Base-by-base conservation (phyloP, 2,113 vertebrate genomes). In the Ia io region DNA sequence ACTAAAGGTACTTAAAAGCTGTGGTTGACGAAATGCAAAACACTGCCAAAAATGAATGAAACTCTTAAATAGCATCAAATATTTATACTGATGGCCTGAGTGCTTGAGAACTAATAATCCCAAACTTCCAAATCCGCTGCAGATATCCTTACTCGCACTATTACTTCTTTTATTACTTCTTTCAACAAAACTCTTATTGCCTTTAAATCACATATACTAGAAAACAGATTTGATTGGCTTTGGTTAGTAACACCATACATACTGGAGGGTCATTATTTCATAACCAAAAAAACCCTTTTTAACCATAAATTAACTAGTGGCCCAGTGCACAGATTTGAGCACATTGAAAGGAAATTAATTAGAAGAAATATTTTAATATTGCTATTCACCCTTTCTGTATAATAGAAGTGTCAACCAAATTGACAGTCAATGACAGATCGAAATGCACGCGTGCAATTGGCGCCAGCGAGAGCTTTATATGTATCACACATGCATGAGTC, bases 1-100 rank as follows among this genome's bases (percentile, higher is more conserved):
- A 96, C 93, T 97, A 91, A 97, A 98, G 80, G 92, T 96, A 92
- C 96, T 97, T 96, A 96, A 96, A 97, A 96, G 95, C 90, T 96
- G 91, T 79, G 94, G 70, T 95, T 98, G 94, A 97, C 49, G 73
- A 97, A 96, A 95, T 95, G 91, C 84, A 86, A 90, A 98, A 61
- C 95, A 95, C 89, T 97, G 96, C 96, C 97, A 97, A 93, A 93
- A 97, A 93, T 6, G 87, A 97, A 97, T 70, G 95, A 84, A 97
- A 95, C 71, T 98, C 96, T 97, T 97, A 91, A 96, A 93, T 74
- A 79, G 94, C 94, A 95, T 97, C 92, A 95, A 96, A 74, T 96
- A 97, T 98, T 98, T 97, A 97, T 93, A 97, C 51, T 88, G 94
- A 97, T 95, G 93, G 89, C 91, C 85, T 77, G 67, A 92, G 53